phyloP scores from a whole-genome alignment of 2,888 invertebrate genomes.

The Pachycephus smyrnensis region DNA sequence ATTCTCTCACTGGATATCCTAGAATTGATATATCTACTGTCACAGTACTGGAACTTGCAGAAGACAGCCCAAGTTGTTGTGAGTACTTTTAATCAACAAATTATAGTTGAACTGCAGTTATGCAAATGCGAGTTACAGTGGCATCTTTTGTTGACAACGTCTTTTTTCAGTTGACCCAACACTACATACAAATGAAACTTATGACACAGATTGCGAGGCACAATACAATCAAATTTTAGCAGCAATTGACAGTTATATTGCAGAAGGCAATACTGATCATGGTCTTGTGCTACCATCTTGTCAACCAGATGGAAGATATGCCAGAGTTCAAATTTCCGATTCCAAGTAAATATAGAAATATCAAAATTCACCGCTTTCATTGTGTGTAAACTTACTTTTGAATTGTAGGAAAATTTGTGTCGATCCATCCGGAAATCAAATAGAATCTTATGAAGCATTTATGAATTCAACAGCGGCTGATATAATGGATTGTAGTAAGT shows the following conservation, averaged over 20 bases:
- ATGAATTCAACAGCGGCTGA: conserved; percentile 64
- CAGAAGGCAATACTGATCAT: conserved; percentile 43
- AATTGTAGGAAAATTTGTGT: conserved; percentile 72
- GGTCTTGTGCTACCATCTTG: conserved; percentile 65
- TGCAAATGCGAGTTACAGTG: neutral
- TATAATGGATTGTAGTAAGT: conserved; percentile 75
- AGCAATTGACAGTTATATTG: conserved; percentile 47
- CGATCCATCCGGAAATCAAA: conserved; percentile 70
- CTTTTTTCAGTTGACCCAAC: conserved; percentile 58
- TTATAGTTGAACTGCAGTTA: neutral
- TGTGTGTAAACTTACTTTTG: conserved; percentile 17
- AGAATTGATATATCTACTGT: conserved; percentile 51
- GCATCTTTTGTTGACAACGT: neutral
- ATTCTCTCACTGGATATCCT: conserved; percentile 70
- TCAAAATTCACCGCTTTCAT: neutral
- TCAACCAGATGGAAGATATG: conserved; percentile 69
- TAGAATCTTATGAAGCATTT: conserved; percentile 69
- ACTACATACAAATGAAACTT: conserved; percentile 59
- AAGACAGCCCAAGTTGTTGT: conserved; percentile 64
- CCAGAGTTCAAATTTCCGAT: conserved; percentile 63
- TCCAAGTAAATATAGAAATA: conserved; percentile 54
- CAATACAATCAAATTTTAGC: conserved; percentile 53
- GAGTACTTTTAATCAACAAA: conserved; percentile 36
- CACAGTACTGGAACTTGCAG: conserved; percentile 54
- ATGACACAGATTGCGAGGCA: conserved; percentile 66